Percentiles rank a stretch among this genome's conserved stretches.
Evolutionary conservation across 2,113 vertebrate species (phyloP).

Genomic region (Pangasianodon hypophthalmus): DNA sequence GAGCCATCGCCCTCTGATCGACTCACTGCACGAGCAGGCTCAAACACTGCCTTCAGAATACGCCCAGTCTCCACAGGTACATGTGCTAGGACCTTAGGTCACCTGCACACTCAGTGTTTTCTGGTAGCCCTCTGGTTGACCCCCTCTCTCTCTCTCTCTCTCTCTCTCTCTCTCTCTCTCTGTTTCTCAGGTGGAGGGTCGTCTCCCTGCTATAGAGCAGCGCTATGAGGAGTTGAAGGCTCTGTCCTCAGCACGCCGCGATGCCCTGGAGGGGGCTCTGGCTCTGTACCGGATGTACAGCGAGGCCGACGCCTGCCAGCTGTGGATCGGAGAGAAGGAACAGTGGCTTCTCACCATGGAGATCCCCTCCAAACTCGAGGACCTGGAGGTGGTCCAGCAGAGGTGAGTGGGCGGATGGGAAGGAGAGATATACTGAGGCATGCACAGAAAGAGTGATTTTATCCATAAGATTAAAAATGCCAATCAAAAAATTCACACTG

Average conservation of each 20-base stretch:
- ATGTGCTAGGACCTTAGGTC: background rate
- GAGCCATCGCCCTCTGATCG: conserved; percentile 81
- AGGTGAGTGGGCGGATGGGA: conserved; percentile 68
- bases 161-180: conserved; percentile 40
- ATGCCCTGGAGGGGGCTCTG: conserved; percentile 84
- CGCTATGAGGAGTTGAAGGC: conserved; percentile 81
- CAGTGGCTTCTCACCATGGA: conserved; percentile 89
- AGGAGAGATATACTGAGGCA: background rate
- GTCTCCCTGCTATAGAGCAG: conserved; percentile 81
- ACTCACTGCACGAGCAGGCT: conserved; percentile 82
- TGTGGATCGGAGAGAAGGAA: conserved; percentile 94
- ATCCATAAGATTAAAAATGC: no score
- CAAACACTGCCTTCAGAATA: conserved; percentile 68
- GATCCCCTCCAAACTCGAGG: conserved; percentile 88
- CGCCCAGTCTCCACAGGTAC: conserved; percentile 67
- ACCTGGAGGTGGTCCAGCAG: conserved; percentile 94
- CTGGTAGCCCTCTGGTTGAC: background rate
- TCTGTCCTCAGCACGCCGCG: conserved; percentile 75
- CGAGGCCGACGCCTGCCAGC: conserved; percentile 88
- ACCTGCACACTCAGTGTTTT: background rate
- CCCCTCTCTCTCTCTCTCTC: conserved; percentile 9
- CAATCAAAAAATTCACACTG: no score
- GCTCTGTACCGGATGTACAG: conserved; percentile 89
- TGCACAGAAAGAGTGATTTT: no score
- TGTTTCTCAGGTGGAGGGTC: conserved; percentile 69